phyloP scores from a whole-genome alignment of 2,888 invertebrate genomes.

The Baccha elongata region DNA sequence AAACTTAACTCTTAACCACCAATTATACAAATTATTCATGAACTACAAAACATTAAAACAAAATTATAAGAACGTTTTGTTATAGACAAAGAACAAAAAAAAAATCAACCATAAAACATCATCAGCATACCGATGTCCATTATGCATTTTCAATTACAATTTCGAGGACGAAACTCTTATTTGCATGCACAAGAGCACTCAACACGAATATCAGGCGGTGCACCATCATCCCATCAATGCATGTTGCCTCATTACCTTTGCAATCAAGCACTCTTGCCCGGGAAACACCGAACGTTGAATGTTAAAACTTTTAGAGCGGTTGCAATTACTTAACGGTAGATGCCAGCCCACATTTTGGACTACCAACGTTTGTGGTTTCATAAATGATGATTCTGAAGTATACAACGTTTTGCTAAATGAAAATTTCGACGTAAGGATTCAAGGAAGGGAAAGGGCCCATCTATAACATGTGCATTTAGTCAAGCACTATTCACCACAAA shows the following conservation, averaged over 20 bases:
- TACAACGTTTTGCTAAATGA: not conserved
- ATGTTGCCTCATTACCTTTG: not conserved
- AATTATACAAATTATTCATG: too few relatives aligned
- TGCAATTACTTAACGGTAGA: constrained; percentile 1
- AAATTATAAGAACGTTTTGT: too few relatives aligned
- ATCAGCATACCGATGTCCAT: too few relatives aligned
- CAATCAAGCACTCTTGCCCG: not conserved
- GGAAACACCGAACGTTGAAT: not conserved
- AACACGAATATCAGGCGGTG: not conserved
- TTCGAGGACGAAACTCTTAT: too few relatives aligned
- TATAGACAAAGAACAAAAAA: too few relatives aligned
- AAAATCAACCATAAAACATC: too few relatives aligned
- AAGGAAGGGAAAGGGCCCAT: too few relatives aligned
- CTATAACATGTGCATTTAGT: not conserved
- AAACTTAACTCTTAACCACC: too few relatives aligned
- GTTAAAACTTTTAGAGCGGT: not conserved
- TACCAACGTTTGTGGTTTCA: not conserved
- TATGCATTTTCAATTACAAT: too few relatives aligned
- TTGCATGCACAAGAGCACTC: not conserved
- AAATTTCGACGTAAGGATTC: not conserved
- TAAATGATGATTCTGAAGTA: constrained; percentile 1
- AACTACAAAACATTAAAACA: too few relatives aligned
- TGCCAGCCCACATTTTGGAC: not conserved
- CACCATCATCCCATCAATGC: not conserved
- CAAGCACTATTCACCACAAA: not conserved